phyloP scores from a whole-genome alignment of 2,797 vertebrate species.

The Coregonus sp. region DNA sequence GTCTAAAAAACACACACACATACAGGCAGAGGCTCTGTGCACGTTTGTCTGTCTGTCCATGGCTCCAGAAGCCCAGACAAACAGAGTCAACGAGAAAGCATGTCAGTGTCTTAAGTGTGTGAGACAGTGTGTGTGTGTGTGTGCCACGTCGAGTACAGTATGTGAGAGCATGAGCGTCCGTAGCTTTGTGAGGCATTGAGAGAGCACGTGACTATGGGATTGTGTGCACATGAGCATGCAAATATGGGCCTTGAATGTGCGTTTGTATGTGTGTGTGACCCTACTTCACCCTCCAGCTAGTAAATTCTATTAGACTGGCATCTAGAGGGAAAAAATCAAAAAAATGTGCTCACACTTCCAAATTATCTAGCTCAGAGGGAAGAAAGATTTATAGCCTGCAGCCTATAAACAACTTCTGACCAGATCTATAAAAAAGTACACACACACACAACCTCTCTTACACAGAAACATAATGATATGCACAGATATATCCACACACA shows the following conservation, averaged over 20 bases:
- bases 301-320: constrained; percentile 14
- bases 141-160: neutral
- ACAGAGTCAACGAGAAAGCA: neutral
- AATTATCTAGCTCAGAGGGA: constrained; percentile 1
- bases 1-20: neutral
- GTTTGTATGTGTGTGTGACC: neutral
- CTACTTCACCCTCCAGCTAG: neutral
- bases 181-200: neutral
- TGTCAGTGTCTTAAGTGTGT: neutral
- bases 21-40: constrained; percentile 2
- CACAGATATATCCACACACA: neutral
- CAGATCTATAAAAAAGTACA: too few species aligned
- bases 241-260: neutral
- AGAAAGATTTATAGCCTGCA: neutral
- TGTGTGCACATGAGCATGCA: neutral
- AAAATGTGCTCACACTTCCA: constrained; percentile 12
- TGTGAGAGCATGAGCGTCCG: neutral
- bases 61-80: neutral
- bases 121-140: neutral
- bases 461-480: neutral
- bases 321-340: neutral
- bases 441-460: neutral
- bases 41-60: neutral
- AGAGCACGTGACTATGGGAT: neutral
- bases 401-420: neutral